Conservation (phyloP, 2,888 invertebrate species). For the Tholera decimalis region DNA sequence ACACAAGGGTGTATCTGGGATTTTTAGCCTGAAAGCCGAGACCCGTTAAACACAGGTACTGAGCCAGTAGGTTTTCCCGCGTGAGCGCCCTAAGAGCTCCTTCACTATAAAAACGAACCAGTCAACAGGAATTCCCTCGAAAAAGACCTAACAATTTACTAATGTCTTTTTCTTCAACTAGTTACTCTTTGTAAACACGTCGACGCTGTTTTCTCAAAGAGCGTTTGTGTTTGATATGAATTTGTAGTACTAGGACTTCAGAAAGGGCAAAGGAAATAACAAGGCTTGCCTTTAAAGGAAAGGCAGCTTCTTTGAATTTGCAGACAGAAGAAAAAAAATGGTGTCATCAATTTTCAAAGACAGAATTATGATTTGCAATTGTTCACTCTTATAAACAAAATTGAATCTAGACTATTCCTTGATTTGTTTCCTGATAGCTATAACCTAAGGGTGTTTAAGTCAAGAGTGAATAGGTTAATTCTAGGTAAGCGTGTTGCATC, state of each 20-base stretch:
- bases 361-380: too few relatives aligned
- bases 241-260: neutral
- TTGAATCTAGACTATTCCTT: too few relatives aligned
- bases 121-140: conserved; percentile 27
- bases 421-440: too few relatives aligned
- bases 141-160: conserved; percentile 38
- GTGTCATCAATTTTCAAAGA: too few relatives aligned
- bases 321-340: too few relatives aligned
- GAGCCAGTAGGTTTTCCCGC: conserved; percentile 1
- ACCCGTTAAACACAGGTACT: conserved; percentile 1
- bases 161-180: conserved; percentile 31
- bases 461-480: too few relatives aligned
- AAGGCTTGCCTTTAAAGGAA: too few relatives aligned
- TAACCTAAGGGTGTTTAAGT: too few relatives aligned
- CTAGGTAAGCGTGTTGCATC: too few relatives aligned
- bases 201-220: neutral
- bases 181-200: conserved; percentile 7
- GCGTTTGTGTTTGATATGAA: neutral
- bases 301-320: too few relatives aligned
- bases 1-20: neutral
- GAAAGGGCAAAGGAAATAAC: neutral
- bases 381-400: too few relatives aligned
- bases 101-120: conserved; percentile 29
- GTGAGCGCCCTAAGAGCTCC: conserved; percentile 29
- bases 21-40: too few relatives aligned